phyloP scores from a whole-genome alignment of 2,113 vertebrate genomes.

The Protobothrops flavoviridis region DNA sequence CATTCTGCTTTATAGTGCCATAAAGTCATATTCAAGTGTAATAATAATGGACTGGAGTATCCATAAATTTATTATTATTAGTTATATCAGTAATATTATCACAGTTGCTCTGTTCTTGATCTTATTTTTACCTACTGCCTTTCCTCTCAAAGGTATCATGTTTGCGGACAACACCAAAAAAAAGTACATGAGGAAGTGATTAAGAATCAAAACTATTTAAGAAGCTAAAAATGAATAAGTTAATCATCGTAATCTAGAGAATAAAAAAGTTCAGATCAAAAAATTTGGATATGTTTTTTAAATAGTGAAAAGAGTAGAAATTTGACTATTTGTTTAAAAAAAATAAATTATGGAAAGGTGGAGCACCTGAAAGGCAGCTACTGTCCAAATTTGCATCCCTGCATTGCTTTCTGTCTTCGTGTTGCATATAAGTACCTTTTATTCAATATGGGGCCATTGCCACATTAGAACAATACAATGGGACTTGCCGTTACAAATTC shows the following conservation, averaged over 20 bases:
- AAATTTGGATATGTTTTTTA: not conserved
- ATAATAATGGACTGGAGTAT: slow-evolving; percentile 51
- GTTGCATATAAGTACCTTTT: not conserved
- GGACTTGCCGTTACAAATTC: not conserved
- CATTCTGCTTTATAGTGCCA: not conserved
- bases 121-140: not conserved
- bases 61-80: slow-evolving; percentile 38
- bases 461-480: not conserved
- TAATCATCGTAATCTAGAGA: not conserved
- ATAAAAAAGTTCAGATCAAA: not conserved
- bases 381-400: not conserved
- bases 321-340: not conserved
- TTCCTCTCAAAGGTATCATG: not conserved
- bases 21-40: slow-evolving; percentile 40
- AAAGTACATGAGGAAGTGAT: not conserved
- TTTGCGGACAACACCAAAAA: not conserved
- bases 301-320: not conserved
- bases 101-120: not conserved
- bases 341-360: not conserved
- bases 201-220: not conserved
- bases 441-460: not conserved
- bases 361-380: not conserved
- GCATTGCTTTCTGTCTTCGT: too few relatives aligned
- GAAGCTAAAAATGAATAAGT: not conserved
- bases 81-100: not conserved